Evolutionary conservation across 2,113 vertebrate genomes (phyloP), one percentile per base, ranked within the genome.

Genomic region (Esox niger): DNA sequence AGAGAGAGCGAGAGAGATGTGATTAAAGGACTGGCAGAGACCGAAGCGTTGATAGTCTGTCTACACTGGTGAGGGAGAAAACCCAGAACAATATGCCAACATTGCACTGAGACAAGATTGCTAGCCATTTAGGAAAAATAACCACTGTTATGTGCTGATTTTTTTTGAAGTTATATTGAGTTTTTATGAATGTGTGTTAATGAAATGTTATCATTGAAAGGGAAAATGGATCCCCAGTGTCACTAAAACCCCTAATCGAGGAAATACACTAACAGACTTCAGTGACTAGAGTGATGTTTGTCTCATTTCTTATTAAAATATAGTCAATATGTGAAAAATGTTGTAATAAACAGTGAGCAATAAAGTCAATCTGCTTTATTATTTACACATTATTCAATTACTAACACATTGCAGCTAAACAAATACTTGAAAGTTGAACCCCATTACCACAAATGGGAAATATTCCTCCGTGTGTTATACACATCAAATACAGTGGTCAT

Each of bases 201-300:
- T 64, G 15, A n/a, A 66, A 5, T 76, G 74, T 87, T 59, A 76
- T 77, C 72, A 74, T 71, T 78, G 70, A 86, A 87, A 78, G 79
- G 83, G 78, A 81, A 69, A 11, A 0, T 17, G 43, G 35, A 61
- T 35, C 46, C 9, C 56, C 2, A 27, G 35, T 71, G 54, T 70
- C 68, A 58, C 65, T 60, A 64, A 61, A 66, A 26, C 26, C 38
- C 32, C 54, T 82, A 74, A 70, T 68, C 63, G 27, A 70, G 32
- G 66, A 74, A 57, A 79, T 26, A 68, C 72, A 68, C 72, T 80
- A 82, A 88, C 65, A 23, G 31, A 60, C 69, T 73, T 79, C 54
- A 74, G 69, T 72, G 29, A 30, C 29, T 26, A 59, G 54, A 27
- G 25, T 27, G 54, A 56, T 26, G 23, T 15, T 8, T 56, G 25